Conservation (phyloP, 2,888 invertebrate genomes). For the Patella ulyssiponensis region DNA sequence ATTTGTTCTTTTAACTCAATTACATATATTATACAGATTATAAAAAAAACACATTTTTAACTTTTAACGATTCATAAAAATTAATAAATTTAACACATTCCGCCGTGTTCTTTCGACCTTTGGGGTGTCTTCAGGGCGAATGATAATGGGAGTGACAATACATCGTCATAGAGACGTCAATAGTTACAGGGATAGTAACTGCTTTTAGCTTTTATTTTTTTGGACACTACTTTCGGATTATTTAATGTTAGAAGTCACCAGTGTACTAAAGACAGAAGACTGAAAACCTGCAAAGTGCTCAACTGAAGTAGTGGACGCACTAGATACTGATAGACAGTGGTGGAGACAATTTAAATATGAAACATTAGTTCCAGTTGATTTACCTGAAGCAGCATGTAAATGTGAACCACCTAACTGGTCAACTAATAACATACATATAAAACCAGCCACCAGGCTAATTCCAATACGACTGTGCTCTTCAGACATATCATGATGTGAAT, state of each 20-base stretch:
- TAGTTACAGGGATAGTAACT: no score
- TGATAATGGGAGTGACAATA: no score
- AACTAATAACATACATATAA: conserved; percentile 96
- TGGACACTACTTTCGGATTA: no score
- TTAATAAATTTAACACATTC: no score
- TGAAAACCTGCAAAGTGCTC: neutral
- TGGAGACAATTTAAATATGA: neutral
- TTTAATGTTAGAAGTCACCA: neutral
- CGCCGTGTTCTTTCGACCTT: no score
- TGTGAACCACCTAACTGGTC: conserved; percentile 81
- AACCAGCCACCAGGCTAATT: conserved; percentile 92
- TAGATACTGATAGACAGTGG: neutral
- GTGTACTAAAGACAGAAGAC: neutral
- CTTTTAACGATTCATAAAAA: no score
- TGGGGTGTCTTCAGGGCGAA: no score
- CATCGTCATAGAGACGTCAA: no score
- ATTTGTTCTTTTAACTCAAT: no score
- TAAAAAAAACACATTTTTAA: no score
- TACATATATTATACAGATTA: no score
- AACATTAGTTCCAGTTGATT: neutral
- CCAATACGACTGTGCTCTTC: conserved; percentile 90
- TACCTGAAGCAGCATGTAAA: conserved; percentile 55
- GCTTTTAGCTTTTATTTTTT: no score
- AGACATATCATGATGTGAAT: conserved; percentile 45
- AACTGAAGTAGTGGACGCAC: neutral